Conservation (phyloP, 2,888 invertebrate species). For the Tinea semifulvella region DNA sequence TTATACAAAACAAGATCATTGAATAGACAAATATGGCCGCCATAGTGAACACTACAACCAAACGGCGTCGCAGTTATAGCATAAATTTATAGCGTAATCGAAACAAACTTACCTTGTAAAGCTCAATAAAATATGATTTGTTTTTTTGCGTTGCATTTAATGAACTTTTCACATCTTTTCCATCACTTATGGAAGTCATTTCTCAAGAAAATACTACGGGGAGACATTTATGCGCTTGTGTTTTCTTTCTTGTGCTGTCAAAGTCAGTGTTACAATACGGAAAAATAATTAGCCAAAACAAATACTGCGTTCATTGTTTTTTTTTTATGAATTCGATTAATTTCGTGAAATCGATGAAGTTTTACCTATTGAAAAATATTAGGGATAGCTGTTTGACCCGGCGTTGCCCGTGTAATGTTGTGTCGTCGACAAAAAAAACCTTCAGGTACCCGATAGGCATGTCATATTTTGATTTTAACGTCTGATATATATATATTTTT, state of each 20-base stretch:
- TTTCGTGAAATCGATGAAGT: too few species aligned
- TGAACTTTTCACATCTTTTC: conserved; percentile 63
- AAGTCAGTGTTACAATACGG: conserved; percentile 32
- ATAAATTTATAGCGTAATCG: conserved; percentile 27
- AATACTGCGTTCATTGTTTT: not conserved
- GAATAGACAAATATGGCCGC: conserved; percentile 63
- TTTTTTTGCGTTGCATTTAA: conserved; percentile 53
- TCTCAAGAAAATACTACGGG: conserved; percentile 65
- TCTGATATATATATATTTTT: too few species aligned
- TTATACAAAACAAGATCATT: conserved; percentile 53
- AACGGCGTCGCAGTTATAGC: conserved; percentile 49
- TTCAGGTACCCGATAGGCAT: too few species aligned
- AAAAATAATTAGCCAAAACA: not conserved
- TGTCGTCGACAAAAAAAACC: too few species aligned
- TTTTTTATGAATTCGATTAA: not conserved
- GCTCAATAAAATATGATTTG: conserved; percentile 60
- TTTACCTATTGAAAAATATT: too few species aligned
- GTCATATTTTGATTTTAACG: too few species aligned
- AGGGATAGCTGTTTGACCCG: too few species aligned
- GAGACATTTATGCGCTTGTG: conserved; percentile 64
- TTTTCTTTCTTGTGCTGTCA: conserved; percentile 24
- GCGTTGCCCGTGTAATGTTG: too few species aligned
- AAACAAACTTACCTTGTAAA: conserved; percentile 57
- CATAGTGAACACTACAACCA: conserved; percentile 47
- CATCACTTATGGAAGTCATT: conserved; percentile 68